A percentile compares a stretch with the other conserved stretches of the same genome.
Conservation (phyloP, 2,113 vertebrate genomes). For the Haemorhous mexicanus region DNA sequence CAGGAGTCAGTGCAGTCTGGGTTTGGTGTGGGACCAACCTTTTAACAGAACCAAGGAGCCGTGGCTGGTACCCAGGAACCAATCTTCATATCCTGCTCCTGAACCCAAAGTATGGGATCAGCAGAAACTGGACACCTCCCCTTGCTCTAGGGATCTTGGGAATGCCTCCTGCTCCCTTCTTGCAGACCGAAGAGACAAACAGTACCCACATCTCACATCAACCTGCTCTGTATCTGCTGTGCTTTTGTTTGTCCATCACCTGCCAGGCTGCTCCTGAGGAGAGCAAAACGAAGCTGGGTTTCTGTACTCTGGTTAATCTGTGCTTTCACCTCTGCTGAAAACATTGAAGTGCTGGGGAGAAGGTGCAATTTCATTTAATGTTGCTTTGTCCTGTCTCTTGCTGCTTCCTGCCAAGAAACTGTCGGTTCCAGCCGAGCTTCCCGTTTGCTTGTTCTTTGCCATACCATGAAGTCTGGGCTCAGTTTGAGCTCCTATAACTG, state of each 20-base stretch:
- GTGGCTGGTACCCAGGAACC: background rate
- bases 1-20: fast-evolving
- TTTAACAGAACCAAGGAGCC: background rate
- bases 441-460: constrained; percentile 51
- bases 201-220: fast-evolving
- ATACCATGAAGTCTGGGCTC: constrained; percentile 57
- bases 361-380: background rate
- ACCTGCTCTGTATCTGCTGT: background rate
- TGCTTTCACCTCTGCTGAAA: constrained; percentile 25
- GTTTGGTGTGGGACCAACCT: background rate
- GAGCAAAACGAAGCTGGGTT: background rate
- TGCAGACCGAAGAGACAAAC: background rate
- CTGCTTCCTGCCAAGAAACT: constrained; percentile 52
- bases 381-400: constrained; percentile 10
- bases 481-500: constrained; percentile 12
- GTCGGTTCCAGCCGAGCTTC: constrained; percentile 18
- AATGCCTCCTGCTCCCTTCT: background rate
- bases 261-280: background rate
- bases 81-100: fast-evolving
- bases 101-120: background rate
- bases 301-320: background rate
- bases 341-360: background rate
- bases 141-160: background rate
- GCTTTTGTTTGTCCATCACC: background rate
- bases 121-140: background rate